phyloP scores from a whole-genome alignment of 2,888 invertebrate genomes.

The Bruchidius siliquastri region DNA sequence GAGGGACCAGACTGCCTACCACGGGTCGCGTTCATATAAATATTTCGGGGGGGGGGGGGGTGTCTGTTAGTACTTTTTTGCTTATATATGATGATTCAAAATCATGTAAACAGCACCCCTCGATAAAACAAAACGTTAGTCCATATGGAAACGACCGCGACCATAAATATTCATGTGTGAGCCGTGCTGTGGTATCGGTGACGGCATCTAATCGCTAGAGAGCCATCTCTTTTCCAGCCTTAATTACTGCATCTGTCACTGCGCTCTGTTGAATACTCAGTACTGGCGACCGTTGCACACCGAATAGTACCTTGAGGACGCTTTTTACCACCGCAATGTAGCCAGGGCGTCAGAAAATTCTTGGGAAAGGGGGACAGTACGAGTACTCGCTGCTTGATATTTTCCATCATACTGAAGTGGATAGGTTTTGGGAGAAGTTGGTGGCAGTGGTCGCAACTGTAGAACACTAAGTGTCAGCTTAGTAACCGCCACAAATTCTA shows the following conservation, averaged over 20 bases:
- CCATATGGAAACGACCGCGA: not conserved
- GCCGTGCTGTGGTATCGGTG: not conserved
- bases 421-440: too few relatives aligned
- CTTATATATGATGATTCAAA: too few relatives aligned
- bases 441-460: too few relatives aligned
- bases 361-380: not conserved
- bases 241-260: not conserved
- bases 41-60: too few relatives aligned
- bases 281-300: not conserved
- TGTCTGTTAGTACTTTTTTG: too few relatives aligned
- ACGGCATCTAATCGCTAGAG: not conserved
- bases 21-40: too few relatives aligned
- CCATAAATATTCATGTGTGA: not conserved
- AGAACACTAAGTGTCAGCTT: too few relatives aligned
- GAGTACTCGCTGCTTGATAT: too few relatives aligned
- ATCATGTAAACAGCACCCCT: not conserved
- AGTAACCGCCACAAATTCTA: too few relatives aligned
- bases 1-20: too few relatives aligned
- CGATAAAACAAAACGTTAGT: not conserved
- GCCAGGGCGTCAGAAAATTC: not conserved
- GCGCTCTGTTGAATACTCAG: not conserved
- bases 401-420: too few relatives aligned
- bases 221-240: not conserved
- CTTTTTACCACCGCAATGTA: not conserved
- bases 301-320: not conserved